Base-by-base conservation (phyloP, 2,888 invertebrate genomes). In the Clostera curtula region DNA sequence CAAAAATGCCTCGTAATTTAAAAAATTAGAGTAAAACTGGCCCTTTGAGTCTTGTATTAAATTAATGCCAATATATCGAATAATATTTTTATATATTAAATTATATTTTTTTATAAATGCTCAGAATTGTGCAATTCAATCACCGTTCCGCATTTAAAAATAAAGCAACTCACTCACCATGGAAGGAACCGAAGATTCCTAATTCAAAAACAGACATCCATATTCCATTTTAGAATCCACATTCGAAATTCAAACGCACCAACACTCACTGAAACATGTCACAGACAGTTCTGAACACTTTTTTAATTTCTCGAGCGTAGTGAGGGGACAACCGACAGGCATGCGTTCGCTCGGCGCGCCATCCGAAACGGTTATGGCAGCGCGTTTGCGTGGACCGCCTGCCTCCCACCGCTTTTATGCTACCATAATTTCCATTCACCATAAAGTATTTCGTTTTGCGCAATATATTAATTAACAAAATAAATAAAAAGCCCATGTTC, bases 361-460 rank as follows among this genome's bases (percentile, higher is more conserved):
- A 46, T 50, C 58, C 57, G 36, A 41, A 44, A 50, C 60, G 66
- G 66, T 62, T 69, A 53, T 74, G 73, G 49, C 49, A 36, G 41
- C 41, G 59, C 48, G 59, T 40, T 55, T 54, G 55, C 58, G 56
- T 53, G 48, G 40, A 43, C 30, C 50, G 32, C 43, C 45, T 43
- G 34, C 47, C 50, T 40, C 50, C 49, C 53, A 49, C 49, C 44
- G 36, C 42, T 43, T 27, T 30, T 27, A 46, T 54, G 59, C 51
- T 49, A 50, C 57, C 53, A 67, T 66, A 54, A 60, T 56, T 56
- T 59, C 48, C 27, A 56, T 57, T 58, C 56, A 55, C 63, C 70
- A 76, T 75, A 67, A 70, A 76, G 73, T 71, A 73, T 72, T 67
- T 65, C 50, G 62, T 74, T 71, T 70, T 73, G 75, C 77, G 76